Conservation (phyloP, 1,140 invertebrate genomes). For the Dreissena polymorpha region DNA sequence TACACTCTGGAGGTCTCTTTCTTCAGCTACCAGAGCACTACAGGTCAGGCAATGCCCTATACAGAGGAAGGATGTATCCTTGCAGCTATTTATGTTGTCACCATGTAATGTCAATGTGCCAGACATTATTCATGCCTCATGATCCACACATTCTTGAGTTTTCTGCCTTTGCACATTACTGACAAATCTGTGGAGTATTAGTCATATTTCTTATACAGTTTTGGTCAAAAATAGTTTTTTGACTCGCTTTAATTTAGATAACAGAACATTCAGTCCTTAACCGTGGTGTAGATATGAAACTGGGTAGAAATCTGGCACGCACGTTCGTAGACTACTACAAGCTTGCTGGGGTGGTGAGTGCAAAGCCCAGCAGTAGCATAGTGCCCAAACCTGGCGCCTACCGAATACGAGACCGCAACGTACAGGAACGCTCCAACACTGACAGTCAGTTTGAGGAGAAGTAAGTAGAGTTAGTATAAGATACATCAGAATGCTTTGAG, state of each 20-base stretch:
- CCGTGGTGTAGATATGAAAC: slow-evolving; percentile 82
- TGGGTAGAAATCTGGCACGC: slow-evolving; percentile 88
- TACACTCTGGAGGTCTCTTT: slow-evolving; percentile 94
- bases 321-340: slow-evolving; percentile 91
- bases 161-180: too few species aligned
- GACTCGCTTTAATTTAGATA: too few species aligned
- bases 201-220: too few species aligned
- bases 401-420: slow-evolving; percentile 57
- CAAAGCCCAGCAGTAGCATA: slow-evolving; percentile 75
- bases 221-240: too few species aligned
- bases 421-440: slow-evolving; percentile 57
- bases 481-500: too few species aligned
- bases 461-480: slow-evolving; percentile 33
- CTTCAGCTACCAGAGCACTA: slow-evolving; percentile 87
- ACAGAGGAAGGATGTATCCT: slow-evolving; percentile 96
- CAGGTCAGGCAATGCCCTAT: slow-evolving; percentile 85
- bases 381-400: slow-evolving; percentile 71
- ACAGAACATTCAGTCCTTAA: background rate
- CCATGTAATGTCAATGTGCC: background rate
- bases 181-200: too few species aligned
- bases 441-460: slow-evolving; percentile 56
- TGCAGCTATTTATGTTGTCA: slow-evolving; percentile 70
- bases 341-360: slow-evolving; percentile 85
- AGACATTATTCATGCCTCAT: background rate
- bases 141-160: too few species aligned